Conservation (phyloP, 1,140 invertebrate genomes). For the Liolophura sinensis region DNA sequence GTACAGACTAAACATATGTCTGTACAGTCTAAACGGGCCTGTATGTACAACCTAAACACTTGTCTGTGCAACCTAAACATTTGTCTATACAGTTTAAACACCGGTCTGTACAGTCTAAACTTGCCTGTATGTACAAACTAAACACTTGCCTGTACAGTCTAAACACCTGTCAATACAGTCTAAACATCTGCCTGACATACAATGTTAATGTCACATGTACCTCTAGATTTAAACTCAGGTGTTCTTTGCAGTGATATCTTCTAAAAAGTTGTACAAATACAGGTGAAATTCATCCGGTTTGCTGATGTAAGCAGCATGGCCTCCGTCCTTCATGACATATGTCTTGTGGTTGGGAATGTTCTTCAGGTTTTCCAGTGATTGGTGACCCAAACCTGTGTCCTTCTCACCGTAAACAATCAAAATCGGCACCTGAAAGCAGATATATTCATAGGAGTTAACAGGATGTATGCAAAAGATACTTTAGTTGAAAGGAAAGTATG, state of each 20-base stretch:
- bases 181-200: no score
- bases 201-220: no score
- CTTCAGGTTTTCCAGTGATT: conserved; percentile 43
- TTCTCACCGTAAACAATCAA: conserved; percentile 59
- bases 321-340: conserved; percentile 50
- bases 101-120: no score
- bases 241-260: conserved; percentile 6
- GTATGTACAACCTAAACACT: no score
- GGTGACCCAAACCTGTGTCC: conserved; percentile 51
- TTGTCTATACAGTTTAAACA: no score
- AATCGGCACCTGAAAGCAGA: conserved; percentile 55
- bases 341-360: conserved; percentile 50
- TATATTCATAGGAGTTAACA: not conserved
- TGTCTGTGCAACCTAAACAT: no score
- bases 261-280: conserved; percentile 57
- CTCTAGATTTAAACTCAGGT: no score
- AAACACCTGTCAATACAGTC: no score
- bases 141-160: no score
- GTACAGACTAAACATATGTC: no score
- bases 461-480: not conserved
- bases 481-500: not conserved
- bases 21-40: no score
- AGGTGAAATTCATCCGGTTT: conserved; percentile 57
- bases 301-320: conserved; percentile 61
- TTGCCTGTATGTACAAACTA: no score